Evolutionary conservation across 2,113 vertebrate genomes (phyloP).

Genomic region (Zonotrichia leucophrys): DNA sequence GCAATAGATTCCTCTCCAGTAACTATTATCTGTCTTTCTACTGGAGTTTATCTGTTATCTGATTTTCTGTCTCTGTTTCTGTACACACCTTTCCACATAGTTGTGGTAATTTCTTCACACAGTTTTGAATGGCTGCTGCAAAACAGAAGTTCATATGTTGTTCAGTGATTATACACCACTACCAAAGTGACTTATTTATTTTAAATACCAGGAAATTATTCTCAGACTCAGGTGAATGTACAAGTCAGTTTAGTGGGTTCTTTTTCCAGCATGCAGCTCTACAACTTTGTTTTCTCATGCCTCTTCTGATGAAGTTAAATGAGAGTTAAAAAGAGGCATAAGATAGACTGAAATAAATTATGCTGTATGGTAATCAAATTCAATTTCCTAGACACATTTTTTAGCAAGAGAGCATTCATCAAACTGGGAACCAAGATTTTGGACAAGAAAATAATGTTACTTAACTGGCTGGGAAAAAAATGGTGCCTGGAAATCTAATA

Average conservation of each 20-base stretch:
- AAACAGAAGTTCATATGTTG: background rate
- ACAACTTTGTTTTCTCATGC: background rate
- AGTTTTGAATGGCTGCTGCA: background rate
- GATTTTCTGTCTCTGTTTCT: background rate
- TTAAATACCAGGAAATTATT: background rate
- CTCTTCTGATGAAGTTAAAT: background rate
- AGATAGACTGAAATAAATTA: constrained; percentile 19
- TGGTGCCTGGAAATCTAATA: background rate
- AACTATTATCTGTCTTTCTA: background rate
- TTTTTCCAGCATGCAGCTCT: background rate
- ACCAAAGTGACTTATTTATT: background rate
- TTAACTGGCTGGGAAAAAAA: background rate
- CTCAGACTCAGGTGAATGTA: background rate
- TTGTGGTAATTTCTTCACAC: background rate
- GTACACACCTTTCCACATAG: background rate
- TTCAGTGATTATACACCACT: background rate
- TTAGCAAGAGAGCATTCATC: background rate
- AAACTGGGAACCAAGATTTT: background rate
- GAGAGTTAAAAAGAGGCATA: background rate
- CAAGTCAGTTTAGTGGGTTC: background rate
- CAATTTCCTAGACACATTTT: constrained; percentile 7
- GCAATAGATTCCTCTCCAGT: background rate
- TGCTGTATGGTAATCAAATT: constrained; percentile 1
- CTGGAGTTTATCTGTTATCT: background rate
- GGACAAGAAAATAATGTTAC: constrained; percentile 10